Base-by-base conservation (phyloP, 2,888 invertebrate species). In the Plebejus anna region DNA sequence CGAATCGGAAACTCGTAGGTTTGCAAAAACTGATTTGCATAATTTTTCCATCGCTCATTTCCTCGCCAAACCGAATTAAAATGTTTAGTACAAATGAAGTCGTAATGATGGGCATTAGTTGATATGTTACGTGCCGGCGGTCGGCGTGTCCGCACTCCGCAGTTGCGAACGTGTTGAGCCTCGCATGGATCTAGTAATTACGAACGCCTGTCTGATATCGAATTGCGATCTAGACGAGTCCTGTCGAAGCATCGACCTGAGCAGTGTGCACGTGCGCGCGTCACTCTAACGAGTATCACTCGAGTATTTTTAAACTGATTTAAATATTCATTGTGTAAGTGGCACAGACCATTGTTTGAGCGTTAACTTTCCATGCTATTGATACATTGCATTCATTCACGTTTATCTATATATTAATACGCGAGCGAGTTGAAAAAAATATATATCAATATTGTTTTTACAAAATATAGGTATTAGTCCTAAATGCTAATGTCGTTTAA, bases 131-230 rank as follows among this genome's bases (percentile, higher is more conserved):
- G 71, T 57, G 76, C 57, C 28, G 38, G 87, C 32, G 84, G 82
- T 84, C 84, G 84, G 84, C 85, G 83, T 85, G 86, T 79, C 82
- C 82, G 81, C 80, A 81, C 72, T 81, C 82, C 82, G 81, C 80
- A 81, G 76, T 81, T 79, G 81, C 77, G 81, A 83, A 84, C 84
- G 82, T 84, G 86, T 85, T 82, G 81, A 72, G 51, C 82, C 84
- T 86, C 85, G 87, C 86, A 88, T 88, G 89, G 89, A 88, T 91
- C 91, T 90, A 89, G 88, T 90, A 92, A 92, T 92, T 90, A 91
- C 87, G 84, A 85, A 84, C 85, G 87, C 84, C 82, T 85, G 84
- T 86, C 86, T 83, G 83, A 79, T 79, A 85, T 86, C 85, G 86
- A 86, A 84, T 84, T 87, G 77, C 78, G 78, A 77, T 79, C 79